Base-by-base conservation (phyloP, 1,140 invertebrate species). In the Heliconius hewitsoni region DNA sequence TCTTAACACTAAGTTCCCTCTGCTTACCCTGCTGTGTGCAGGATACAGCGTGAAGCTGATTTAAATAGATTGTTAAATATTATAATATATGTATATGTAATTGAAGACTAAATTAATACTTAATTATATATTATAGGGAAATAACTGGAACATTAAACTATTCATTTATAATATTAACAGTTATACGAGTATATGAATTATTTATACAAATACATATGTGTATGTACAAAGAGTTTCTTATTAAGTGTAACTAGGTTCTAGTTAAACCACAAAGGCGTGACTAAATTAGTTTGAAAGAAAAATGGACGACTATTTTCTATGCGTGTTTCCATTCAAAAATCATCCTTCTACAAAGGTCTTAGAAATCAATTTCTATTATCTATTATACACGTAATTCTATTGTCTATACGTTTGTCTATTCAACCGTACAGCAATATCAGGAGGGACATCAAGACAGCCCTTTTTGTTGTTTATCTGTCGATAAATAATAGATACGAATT, bases 401-500 rank as follows among this genome's bases (percentile, higher is more conserved):
- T 74, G 71, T 39, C 71, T 50, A 46, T 73, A 50, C 42, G 39
- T 73, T 46, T 73, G 42, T 23, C 39, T 30, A 57, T 39, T 74
- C 73, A 55, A 1, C 73, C 73, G 52, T 74, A 60, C 9, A 74
- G 73, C 57, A 74, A 74, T 60, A 74, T 74, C 52, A 55, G 11
- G 42, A 60, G 73, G 30, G 73, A 74, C 52, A 39, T 5, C 18
- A 19, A 55, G 52, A 52, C 52, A 57, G 52, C 37, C 37, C 73
- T 74, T 34, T 74, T 74, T 74, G 18, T 39, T 60, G 73, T 74
- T 74, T 37, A 74, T 37, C 34, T 30, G 73, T 57, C 50, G 23
- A 74, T 74, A 74, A 74, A 74, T 60, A 74, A 60, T 37, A 57
- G 27, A 74, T 57, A 74, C 6, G 37, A 19, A 60, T 73, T 74